Percentiles rank a stretch among this genome's conserved stretches.
These are phyloP conservation scores for Pollenia griseotomentosa DNA, from an alignment of 2,888 invertebrate species.

Conservation along the genomic window DNA sequence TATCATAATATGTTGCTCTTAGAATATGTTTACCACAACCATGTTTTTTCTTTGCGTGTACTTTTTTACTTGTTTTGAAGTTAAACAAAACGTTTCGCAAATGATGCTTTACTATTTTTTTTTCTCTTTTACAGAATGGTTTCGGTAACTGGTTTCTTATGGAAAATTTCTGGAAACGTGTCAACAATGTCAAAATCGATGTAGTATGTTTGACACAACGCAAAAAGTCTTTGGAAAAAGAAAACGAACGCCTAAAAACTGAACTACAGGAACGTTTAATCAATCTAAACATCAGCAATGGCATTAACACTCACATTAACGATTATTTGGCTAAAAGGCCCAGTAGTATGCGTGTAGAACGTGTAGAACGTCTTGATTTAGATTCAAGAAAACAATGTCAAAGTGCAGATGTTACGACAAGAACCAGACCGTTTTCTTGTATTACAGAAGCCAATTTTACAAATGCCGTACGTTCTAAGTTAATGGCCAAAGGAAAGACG, in stretches of 20 bases:
- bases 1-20: no score
- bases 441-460: slow-evolving; percentile 86
- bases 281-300: slow-evolving; percentile 85
- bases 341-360: slow-evolving; percentile 83
- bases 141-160: slow-evolving; percentile 86
- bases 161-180: slow-evolving; percentile 89
- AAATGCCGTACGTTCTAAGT: slow-evolving; percentile 85
- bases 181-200: slow-evolving; percentile 86
- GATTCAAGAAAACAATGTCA: slow-evolving; percentile 77
- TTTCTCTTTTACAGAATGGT: slow-evolving; percentile 81
- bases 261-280: slow-evolving; percentile 87
- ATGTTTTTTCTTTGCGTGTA: no score
- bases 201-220: slow-evolving; percentile 85
- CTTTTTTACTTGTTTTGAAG: no score
- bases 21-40: no score
- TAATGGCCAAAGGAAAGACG: slow-evolving; percentile 76
- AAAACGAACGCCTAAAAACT: slow-evolving; percentile 87
- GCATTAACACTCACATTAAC: slow-evolving; percentile 80
- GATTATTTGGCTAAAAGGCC: slow-evolving; percentile 81
- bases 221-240: slow-evolving; percentile 84
- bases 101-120: neutral
- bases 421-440: slow-evolving; percentile 66
- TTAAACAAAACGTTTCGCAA: no score
- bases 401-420: slow-evolving; percentile 73
- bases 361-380: slow-evolving; percentile 79